phyloP scores from a whole-genome alignment of 1,140 invertebrate species.

The Mylabris phalerata region DNA sequence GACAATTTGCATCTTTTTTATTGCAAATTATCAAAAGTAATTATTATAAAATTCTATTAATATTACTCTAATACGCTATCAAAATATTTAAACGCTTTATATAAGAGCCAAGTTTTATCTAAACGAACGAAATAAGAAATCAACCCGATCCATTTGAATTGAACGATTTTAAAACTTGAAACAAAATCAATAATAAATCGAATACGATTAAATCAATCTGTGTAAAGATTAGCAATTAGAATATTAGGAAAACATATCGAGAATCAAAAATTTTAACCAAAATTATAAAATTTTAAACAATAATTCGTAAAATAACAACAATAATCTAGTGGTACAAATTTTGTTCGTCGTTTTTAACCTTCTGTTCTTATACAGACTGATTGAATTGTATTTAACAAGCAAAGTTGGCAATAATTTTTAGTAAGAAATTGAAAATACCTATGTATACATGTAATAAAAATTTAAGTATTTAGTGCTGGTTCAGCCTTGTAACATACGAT shows the following conservation, averaged over 20 bases:
- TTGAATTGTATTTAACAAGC: background rate
- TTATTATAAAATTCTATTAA: too few relatives aligned
- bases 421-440: conserved; percentile 10
- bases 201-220: conserved; percentile 21
- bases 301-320: conserved; percentile 1
- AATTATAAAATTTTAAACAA: background rate
- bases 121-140: background rate
- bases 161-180: background rate
- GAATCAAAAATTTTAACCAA: conserved; percentile 5
- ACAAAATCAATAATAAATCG: conserved; percentile 11
- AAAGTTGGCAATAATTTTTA: conserved; percentile 22
- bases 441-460: too few relatives aligned
- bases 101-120: background rate
- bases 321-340: conserved; percentile 16
- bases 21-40: too few relatives aligned
- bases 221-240: conserved; percentile 16
- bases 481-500: conserved; percentile 12
- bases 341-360: background rate
- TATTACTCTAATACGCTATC: too few relatives aligned
- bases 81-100: background rate
- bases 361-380: conserved; percentile 26
- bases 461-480: conserved; percentile 6
- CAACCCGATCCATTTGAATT: background rate
- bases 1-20: too few relatives aligned
- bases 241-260: conserved; percentile 22